Evolutionary conservation across 1,140 invertebrate genomes (phyloP), one percentile per base, ranked within the genome.

Genomic region (Pseudobourletiella spinata): DNA sequence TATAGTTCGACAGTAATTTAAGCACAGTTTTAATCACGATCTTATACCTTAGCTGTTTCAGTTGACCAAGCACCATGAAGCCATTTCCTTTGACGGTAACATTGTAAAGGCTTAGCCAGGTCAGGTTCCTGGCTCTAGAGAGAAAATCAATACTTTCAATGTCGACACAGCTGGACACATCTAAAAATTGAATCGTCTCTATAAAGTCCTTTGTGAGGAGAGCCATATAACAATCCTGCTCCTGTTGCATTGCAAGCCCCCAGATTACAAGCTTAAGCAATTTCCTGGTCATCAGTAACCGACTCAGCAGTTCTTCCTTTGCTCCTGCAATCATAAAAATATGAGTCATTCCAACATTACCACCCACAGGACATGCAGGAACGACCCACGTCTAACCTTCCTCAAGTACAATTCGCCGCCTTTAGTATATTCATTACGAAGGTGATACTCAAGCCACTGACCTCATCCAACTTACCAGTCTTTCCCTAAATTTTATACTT

Each of bases 51-150:
- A 28, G 79, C 59, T 63, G 73, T 70, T 46, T 71, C 67, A 59
- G 25, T 15, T 22, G 44, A 20, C 58, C 46, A 11, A 59, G 18
- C 20, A 54, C 42, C 16, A 2, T 35, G 35, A 61, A 59, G 54
- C 18, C 58, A 20, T 59, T 51, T 22, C n/a, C 52, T 18, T 61
- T 59, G 3, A 67, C 24, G 18, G 43, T 44, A 8, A 89, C 86
- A 79, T 88, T 86, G 70, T 88, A 87, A 20, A 94, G 76, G 65
- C 86, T 82, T 18, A 93, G 75, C 0, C 84, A 87, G 25, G 79
- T 76, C 52, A 95, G 76, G 72, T 85, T 82, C 39, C 80, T 79
- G 54, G 87, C 72, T 65, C 79, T 76, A 16, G 79, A 74, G 28
- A 84, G 71, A 42, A 79, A 81, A 59, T 79, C 75, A 26, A 85